Evolutionary conservation across 2,113 vertebrate genomes (phyloP).

Genomic region (Cynopterus brachyotis): DNA sequence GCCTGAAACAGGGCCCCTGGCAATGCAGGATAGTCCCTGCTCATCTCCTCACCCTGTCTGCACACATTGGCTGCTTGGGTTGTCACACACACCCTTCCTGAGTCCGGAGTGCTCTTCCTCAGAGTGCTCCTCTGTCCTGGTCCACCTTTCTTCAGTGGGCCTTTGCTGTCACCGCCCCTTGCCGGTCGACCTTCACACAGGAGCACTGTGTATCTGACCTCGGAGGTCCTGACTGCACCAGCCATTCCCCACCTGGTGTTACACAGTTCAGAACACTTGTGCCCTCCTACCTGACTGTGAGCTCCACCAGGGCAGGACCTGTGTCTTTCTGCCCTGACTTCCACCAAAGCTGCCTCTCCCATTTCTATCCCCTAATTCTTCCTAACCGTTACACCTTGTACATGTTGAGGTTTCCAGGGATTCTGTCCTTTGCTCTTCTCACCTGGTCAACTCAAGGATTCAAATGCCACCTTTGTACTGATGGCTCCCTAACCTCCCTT

Average conservation of each 20-base stretch:
- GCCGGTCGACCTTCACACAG: background rate
- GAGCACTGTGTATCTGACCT: background rate
- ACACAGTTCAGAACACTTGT: background rate
- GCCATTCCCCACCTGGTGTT: background rate
- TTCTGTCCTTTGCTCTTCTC: background rate
- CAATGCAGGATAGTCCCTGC: background rate
- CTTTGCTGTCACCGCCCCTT: fast-evolving
- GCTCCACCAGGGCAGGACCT: background rate
- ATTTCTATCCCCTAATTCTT: background rate
- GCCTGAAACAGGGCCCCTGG: no score
- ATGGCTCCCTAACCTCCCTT: background rate
- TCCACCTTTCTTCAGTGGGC: background rate
- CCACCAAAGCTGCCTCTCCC: fast-evolving
- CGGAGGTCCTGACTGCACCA: background rate
- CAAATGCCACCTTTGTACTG: background rate
- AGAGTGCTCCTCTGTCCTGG: background rate
- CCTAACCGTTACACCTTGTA: background rate
- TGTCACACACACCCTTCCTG: fast-evolving
- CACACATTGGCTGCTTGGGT: background rate
- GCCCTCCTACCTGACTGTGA: background rate
- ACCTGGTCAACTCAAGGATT: background rate
- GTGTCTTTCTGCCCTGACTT: background rate
- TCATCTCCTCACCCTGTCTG: no score
- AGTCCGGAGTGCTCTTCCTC: no score
- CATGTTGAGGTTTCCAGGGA: background rate